Evolutionary conservation across 2,888 invertebrate genomes (phyloP), one percentile per base, ranked within the genome.

Genomic region (Philaethria dido): DNA sequence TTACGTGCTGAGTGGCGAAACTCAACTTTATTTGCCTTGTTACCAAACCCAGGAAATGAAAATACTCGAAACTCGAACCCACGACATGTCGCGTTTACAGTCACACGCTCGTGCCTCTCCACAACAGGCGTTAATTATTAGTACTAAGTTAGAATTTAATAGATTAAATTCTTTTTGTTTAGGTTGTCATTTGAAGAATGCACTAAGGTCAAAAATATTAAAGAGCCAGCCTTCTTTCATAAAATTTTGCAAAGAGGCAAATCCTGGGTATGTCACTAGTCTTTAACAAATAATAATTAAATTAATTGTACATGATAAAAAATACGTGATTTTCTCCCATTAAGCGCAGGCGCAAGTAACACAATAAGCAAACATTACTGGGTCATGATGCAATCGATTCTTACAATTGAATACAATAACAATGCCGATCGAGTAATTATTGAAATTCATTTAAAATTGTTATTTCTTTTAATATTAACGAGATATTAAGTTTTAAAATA

Each of bases 371-470:
- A 42, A n/a, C 22, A 36, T 8, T 57, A 57, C 11, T 57, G 22
- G 57, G 57, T 57, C 57, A 57, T 57, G 57, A 57, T 25, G 22
- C 22, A 57, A 57, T 42, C 57, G 22, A 39, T 36, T 57, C 55
- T 20, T 39, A n/a, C 55, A 57, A 42, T 42, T 57, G n/a, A n/a
- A 42, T 57, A 42, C 20, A 42, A 57, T 42, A 22, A 57, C 39
- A 42, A 57, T 57, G 57, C 22, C 20, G 42, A 57, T 22, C 42
- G 42, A 11, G 39, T 57, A 42, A 57, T 57, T 57, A 42, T 57
- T 22, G 11, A 57, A n/a, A 39, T 42, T 22, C 16, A 20, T 36
- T 39, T 55, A 8, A 39, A 39, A 9, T 55, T 20, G 14, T 29
- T 16, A 9, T 52, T 29, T 16, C n/a, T 50, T 29, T 8, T 22